phyloP scores from a whole-genome alignment of 2,888 invertebrate genomes.

The Dichetophora obliterata region DNA sequence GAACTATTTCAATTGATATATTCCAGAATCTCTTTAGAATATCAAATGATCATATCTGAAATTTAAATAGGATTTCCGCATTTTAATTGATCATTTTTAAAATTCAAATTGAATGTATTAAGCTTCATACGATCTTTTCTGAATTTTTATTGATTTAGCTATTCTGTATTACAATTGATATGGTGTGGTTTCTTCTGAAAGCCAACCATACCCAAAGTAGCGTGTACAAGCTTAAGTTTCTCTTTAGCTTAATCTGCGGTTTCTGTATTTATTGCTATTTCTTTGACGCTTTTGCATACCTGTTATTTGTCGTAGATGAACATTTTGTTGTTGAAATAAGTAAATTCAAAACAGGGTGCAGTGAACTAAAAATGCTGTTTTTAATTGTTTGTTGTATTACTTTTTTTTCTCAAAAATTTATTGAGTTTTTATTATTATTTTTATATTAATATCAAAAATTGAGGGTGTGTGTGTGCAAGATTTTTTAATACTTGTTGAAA shows the following conservation, averaged over 20 bases:
- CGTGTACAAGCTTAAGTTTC: constrained; percentile 20
- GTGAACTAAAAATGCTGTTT: background rate
- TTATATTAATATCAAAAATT: background rate
- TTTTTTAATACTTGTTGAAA: background rate
- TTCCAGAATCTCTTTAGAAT: too few species aligned
- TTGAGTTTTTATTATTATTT: background rate
- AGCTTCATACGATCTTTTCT: too few species aligned
- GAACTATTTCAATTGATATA: too few species aligned
- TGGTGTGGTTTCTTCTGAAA: too few species aligned
- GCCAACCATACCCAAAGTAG: constrained; percentile 1
- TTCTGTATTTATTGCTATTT: constrained; percentile 35
- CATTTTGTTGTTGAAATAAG: constrained; percentile 37
- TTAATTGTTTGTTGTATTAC: background rate
- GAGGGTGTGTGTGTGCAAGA: background rate
- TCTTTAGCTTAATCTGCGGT: constrained; percentile 35
- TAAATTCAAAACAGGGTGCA: constrained; percentile 29
- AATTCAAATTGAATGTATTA: too few species aligned
- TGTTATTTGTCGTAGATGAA: constrained; percentile 38
- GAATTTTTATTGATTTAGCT: too few species aligned
- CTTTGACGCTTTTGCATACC: constrained; percentile 29
- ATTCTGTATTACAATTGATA: too few species aligned
- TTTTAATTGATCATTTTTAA: too few species aligned
- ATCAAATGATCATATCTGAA: too few species aligned
- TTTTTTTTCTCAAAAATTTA: background rate
- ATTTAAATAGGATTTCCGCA: too few species aligned